Evolutionary conservation across 2,797 vertebrate species (phyloP).

Genomic region (Acipenser transmontanus): DNA sequence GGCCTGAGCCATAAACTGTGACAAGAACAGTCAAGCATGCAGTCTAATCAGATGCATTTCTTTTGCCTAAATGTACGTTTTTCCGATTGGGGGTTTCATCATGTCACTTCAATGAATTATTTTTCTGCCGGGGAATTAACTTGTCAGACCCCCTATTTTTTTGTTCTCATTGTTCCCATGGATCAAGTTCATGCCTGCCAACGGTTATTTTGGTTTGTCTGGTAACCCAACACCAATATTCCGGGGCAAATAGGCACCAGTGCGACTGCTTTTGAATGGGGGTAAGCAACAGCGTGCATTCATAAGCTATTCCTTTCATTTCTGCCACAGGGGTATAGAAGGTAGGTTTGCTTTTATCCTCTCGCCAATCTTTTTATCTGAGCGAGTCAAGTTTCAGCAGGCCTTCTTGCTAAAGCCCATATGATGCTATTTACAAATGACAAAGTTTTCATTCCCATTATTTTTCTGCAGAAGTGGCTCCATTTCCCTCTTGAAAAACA

Average conservation of each 20-base stretch:
- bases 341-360: slow-evolving; percentile 45
- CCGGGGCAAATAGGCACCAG: slow-evolving; percentile 53
- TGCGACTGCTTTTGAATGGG: slow-evolving; percentile 42
- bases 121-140: slow-evolving; percentile 51
- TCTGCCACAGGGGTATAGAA: slow-evolving; percentile 24
- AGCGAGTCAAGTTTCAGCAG: slow-evolving; percentile 67
- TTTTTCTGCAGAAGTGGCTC: slow-evolving; percentile 13
- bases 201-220: slow-evolving; percentile 34
- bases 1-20: no score
- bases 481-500: slow-evolving; percentile 1
- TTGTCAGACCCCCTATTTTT: slow-evolving; percentile 18
- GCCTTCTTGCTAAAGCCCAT: slow-evolving; percentile 49
- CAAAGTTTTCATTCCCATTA: slow-evolving; percentile 33
- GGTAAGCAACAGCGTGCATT: slow-evolving; percentile 30
- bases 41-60: no score
- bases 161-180: slow-evolving; percentile 41
- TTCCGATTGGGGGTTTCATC: neutral
- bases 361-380: slow-evolving; percentile 53
- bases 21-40: no score
- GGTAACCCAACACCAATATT: slow-evolving; percentile 57
- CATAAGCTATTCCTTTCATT: slow-evolving; percentile 41
- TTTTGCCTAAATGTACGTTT: neutral
- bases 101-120: slow-evolving; percentile 24
- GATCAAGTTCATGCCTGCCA: slow-evolving; percentile 44
- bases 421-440: slow-evolving; percentile 37